Conservation (phyloP, 2,888 invertebrate species). For the Julus scanicus region DNA sequence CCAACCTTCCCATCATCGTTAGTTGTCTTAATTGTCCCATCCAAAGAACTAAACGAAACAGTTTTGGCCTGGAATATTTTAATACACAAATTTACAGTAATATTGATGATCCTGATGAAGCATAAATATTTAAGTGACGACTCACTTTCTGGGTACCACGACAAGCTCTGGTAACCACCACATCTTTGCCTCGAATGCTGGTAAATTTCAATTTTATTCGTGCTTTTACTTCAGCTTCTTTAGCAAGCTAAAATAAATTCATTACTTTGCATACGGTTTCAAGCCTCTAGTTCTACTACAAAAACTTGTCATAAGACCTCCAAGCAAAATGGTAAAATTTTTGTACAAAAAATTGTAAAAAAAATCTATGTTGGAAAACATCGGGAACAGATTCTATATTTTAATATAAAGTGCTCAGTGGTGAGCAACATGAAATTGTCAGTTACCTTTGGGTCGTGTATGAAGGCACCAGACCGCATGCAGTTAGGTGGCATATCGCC, state of each 20-base stretch:
- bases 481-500: conserved; percentile 91
- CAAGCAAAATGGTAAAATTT: too few relatives aligned
- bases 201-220: conserved; percentile 70
- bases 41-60: conserved; percentile 75
- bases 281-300: too few relatives aligned
- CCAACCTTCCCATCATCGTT: conserved; percentile 61
- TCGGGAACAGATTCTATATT: too few relatives aligned
- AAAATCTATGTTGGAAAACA: too few relatives aligned
- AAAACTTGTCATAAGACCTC: too few relatives aligned
- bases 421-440: not conserved
- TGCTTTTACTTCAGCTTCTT: conserved; percentile 69
- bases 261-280: not conserved
- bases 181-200: conserved; percentile 73
- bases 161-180: conserved; percentile 77
- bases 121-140: not conserved
- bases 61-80: conserved; percentile 65
- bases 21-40: conserved; percentile 72
- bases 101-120: not conserved
- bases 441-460: conserved; percentile 85
- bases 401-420: not conserved
- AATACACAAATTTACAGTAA: not conserved
- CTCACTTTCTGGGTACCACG: conserved; percentile 71
- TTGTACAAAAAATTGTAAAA: too few relatives aligned
- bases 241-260: conserved; percentile 69
- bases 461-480: conserved; percentile 76